Evolutionary conservation across 2,888 invertebrate species (phyloP), one percentile per base, ranked within the genome.

Genomic region (Microchrysa polita): DNA sequence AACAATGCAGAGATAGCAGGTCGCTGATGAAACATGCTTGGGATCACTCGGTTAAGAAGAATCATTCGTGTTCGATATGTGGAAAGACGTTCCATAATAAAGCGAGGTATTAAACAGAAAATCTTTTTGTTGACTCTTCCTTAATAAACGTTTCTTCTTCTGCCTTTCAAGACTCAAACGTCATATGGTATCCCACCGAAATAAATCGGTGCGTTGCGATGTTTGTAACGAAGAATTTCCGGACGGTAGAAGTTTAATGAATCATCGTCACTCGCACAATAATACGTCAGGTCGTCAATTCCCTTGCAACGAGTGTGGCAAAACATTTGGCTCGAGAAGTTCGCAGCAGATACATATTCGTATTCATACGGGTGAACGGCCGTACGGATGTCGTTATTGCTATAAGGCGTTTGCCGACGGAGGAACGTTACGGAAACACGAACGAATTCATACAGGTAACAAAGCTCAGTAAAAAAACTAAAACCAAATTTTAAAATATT

Each of bases 371-470:
- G 93, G 85, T 2, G 94, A 94, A 82, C 87, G 93, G 52, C 94
- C 94, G 0, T 94, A 94, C 80, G 93, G 92, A 0, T 94, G 94
- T 81, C 88, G 92, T 10, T 94, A 91, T 83, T 94, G 94, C 81
- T 93, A 93, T 93, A 94, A 94, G 81, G 94, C 94, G 0, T 94
- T 94, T 82, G 94, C 94, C 0, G 94, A 94, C 82, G 94, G 94
- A 52, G 94, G 94, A 23, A 94, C 94, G 1, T 83, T 94, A 59
- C 86, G 94, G 42, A 94, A 94, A 81, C 94, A 94, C 81, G 94
- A 94, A 81, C 87, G 94, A 10, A 94, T 94, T 79, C 94, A 94
- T 79, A 94, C 94, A 0, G 93, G 89, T 87, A 67, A 67, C 18
- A 60, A 22, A 34, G 27, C 7, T n/a, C n/a, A n/a, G n/a, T n/a